Evolutionary conservation across 1,140 invertebrate species (phyloP).

Genomic region (Micrasema longulum): DNA sequence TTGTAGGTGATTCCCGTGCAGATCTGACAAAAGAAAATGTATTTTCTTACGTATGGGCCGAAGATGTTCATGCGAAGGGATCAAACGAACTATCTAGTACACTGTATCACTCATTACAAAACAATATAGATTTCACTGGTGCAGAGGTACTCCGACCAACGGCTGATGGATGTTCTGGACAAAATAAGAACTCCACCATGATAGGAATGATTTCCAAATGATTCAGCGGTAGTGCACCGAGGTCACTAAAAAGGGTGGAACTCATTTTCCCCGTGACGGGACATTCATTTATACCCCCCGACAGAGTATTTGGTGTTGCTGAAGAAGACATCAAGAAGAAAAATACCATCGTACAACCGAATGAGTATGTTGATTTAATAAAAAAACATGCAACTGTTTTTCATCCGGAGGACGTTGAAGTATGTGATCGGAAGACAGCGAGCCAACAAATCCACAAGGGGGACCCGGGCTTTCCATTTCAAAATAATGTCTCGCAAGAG

Average conservation of each 20-base stretch:
- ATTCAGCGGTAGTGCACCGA: constrained; percentile 2
- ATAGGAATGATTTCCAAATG: constrained; percentile 15
- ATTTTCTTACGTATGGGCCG: not conserved
- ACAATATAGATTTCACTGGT: constrained; percentile 11
- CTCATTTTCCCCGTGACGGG: constrained; percentile 5
- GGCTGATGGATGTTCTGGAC: constrained; percentile 17
- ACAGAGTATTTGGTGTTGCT: constrained; percentile 5
- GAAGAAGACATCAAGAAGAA: constrained; percentile 7
- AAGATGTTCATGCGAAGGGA: constrained; percentile 4
- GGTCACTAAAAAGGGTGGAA: not conserved
- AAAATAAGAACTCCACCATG: constrained; percentile 16
- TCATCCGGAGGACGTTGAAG: constrained; percentile 5
- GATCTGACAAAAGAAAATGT: constrained; percentile 9
- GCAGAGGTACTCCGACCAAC: not conserved
- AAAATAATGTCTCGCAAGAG: not conserved
- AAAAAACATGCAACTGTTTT: constrained; percentile 21
- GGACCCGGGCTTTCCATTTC: not conserved
- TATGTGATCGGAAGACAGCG: constrained; percentile 3
- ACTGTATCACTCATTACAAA: constrained; percentile 16
- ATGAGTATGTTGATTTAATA: constrained; percentile 8
- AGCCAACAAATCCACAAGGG: not conserved
- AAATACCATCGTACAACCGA: constrained; percentile 4
- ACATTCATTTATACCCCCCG: constrained; percentile 13
- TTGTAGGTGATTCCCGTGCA: constrained; percentile 3
- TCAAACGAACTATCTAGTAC: constrained; percentile 8